These are phyloP conservation scores for Bimastos eiseni DNA, from an alignment of 2,888 invertebrate genomes.

Conservation along the genomic window DNA sequence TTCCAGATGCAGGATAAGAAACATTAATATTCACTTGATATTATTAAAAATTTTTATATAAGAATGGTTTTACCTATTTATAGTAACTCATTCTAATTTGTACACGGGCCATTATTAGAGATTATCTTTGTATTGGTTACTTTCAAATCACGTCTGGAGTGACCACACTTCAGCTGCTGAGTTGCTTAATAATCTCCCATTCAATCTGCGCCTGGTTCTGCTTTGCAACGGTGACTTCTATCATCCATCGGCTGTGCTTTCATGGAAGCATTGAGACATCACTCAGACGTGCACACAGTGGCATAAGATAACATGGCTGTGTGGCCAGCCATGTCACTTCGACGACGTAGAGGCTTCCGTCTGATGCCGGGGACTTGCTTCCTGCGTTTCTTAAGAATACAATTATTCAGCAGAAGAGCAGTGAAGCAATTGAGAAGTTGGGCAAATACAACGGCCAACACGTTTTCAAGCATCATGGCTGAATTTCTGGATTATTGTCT, in stretches of 20 bases:
- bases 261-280: conserved; percentile 13
- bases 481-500: neutral
- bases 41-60: neutral
- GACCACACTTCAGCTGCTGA: neutral
- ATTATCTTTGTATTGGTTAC: neutral
- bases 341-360: neutral
- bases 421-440: neutral
- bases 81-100: neutral
- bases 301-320: conserved; percentile 13
- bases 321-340: neutral
- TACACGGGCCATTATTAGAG: neutral
- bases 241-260: neutral
- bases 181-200: conserved; percentile 13
- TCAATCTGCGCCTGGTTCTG: neutral
- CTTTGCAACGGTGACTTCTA: neutral
- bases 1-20: conserved; percentile 13
- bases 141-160: neutral
- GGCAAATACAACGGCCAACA: neutral
- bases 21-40: neutral
- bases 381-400: neutral
- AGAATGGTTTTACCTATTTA: neutral
- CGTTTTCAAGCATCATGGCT: neutral
- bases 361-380: neutral
- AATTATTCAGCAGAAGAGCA: neutral
- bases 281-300: neutral